Base-by-base conservation (phyloP, 2,888 invertebrate species). In the Scaptomyza polygonia region DNA sequence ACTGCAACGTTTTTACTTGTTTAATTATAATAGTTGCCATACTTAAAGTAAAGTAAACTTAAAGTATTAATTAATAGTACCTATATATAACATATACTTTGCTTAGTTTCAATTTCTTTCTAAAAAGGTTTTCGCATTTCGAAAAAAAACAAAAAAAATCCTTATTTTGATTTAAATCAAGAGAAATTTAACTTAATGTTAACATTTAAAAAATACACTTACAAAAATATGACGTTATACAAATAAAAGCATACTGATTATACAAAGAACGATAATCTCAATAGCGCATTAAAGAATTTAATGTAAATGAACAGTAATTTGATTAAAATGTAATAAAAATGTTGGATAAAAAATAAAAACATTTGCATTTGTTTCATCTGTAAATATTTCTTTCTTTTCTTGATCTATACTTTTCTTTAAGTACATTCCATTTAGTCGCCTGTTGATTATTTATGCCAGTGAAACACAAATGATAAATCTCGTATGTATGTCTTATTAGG, bases 251-350 rank as follows among this genome's bases (percentile, higher is more conserved):
- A 67, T 58, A 63, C 48, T 56, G 45, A 75, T 57, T 42, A 25
- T 49, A 62, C 62, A 21, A 39, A 61, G 49, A 71, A 63, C 56
- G 72, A 66, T 57, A 72, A 74, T 79, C 78, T 81, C 78, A 74
- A 67, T 67, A 82, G 47, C 72, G 76, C 77, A 83, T 84, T 82
- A 68, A 79, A 76, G 73, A 83, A 84, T 83, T 83, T 82, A 78
- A 84, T 73, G 78, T 71, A 79, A 73, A 68, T 77, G 73, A 73
- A 73, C 40, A 51, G 82, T 81, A 81, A 80, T 78, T 57, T 80
- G 83, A 82, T 71, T 64, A 67, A 59, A 69, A 74, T 78, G 68
- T 83, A 83, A 80, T 77, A 83, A 80, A 79, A 80, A 80, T 81
- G 83, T 81, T 81, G 83, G 74, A 77, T 80, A 83, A 71, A 81